These are phyloP conservation scores for Callipepla squamata DNA, from an alignment of 2,113 vertebrate species.

Conservation along the genomic window DNA sequence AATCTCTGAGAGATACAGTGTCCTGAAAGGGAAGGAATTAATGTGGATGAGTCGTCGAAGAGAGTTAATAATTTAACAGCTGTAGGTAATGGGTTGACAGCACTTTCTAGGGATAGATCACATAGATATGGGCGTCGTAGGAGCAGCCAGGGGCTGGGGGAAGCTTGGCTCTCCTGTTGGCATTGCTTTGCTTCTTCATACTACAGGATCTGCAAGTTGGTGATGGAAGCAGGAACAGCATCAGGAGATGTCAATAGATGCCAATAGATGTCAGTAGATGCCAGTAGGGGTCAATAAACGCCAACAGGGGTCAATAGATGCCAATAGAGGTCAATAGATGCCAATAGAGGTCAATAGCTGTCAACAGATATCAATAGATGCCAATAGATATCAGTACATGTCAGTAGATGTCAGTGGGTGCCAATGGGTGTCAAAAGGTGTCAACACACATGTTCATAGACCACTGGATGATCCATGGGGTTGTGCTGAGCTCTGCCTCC, in stretches of 20 bases:
- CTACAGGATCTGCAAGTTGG: background rate
- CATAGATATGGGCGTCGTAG: accelerated
- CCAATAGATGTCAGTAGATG: background rate
- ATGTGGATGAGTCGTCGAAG: background rate
- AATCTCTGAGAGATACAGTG: background rate
- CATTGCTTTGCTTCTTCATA: background rate
- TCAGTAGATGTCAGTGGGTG: background rate
- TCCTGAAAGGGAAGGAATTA: background rate
- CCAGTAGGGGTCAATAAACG: too few relatives aligned
- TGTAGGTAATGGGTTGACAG: background rate
- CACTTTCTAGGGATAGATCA: background rate
- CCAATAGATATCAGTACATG: background rate
- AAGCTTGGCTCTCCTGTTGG: background rate
- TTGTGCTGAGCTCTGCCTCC: background rate
- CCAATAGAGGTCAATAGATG: background rate
- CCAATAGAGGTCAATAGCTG: background rate
- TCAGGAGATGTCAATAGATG: background rate
- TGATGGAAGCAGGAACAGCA: background rate
- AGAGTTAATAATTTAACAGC: constrained; percentile 6
- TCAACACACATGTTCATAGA: background rate
- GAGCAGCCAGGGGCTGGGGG: background rate
- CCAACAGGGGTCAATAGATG: background rate
- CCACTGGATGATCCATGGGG: too few relatives aligned
- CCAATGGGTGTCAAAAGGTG: background rate
- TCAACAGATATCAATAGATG: background rate